Evolutionary conservation across 2,797 vertebrate species (phyloP), one percentile per base, ranked within the genome.

Genomic region (Rhyacichthys aspro): DNA sequence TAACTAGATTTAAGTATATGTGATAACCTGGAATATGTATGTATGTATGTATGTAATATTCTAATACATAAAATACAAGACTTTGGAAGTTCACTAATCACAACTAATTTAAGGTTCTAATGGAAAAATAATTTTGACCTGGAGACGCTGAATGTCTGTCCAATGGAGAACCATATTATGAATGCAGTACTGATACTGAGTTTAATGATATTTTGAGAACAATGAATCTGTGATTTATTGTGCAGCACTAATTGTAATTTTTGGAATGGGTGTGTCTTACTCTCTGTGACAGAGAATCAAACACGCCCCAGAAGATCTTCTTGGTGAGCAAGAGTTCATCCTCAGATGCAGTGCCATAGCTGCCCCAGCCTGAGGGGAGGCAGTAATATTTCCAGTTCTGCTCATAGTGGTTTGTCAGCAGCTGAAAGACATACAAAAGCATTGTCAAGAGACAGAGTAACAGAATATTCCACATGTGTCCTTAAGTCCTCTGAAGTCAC

Each of bases 341-440:
- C 67, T 96, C 97, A 16, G 95, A 94, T 1, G 98, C 95, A 46
- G 95, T 94, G 53, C 97, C 97, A 6, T 94, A 97, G 89, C 92
- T 94, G 17, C 96, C 96, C 78, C 96, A 96, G 88, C 96, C 95
- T 6, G 95, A 95, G 2, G 96, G 96, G 63, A 99, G 94, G 76
- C 98, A 99, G 90, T 99, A 99, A 71, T 95, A 99, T 89, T 98
- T 98, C 98, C 98, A 99, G 88, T 95, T 96, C 86, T 96, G 97
- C 74, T 98, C 97, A 16, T 97, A 99, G 85, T 99, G 98, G 80
- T 96, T 98, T 34, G 95, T 97, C 81, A 99, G 83, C 72, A 99
- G 94, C 98, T 99, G 86, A 54, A 61, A 47, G 79, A 87, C 65
- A 76, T 34, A 74, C 6, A 66, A 1, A 54, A 62, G 70, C 17